phyloP scores from a whole-genome alignment of 2,797 vertebrate genomes.

The Enteromius unitaeniatus region DNA sequence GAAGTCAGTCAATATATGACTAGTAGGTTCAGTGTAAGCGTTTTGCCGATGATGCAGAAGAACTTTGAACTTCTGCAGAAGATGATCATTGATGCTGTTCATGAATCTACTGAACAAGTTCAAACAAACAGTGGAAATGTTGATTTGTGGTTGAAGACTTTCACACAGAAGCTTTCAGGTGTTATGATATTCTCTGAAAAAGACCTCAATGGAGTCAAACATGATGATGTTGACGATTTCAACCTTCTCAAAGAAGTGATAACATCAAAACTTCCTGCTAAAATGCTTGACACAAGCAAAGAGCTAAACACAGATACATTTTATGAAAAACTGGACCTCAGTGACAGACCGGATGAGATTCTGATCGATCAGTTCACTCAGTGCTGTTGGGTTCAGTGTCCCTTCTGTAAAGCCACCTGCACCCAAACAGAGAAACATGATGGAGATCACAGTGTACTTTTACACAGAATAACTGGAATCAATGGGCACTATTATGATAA shows the following conservation, averaged over 20 bases:
- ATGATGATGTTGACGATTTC: constrained; percentile 1
- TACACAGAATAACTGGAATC: background rate
- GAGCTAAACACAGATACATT: background rate
- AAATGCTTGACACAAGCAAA: background rate
- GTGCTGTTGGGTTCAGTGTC: constrained; percentile 49
- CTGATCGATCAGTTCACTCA: constrained; percentile 41
- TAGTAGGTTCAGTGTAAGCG: background rate
- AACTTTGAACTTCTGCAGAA: constrained; percentile 49
- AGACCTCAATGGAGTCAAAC: background rate
- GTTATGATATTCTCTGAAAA: constrained; percentile 7
- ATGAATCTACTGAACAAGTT: background rate
- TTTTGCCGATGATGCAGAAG: constrained; percentile 45
- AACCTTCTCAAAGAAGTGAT: background rate
- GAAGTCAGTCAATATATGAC: constrained; percentile 22
- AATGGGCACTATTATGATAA: background rate
- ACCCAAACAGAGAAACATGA: background rate
- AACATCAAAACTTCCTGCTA: background rate
- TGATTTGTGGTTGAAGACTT: constrained; percentile 15
- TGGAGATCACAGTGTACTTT: constrained; percentile 7
- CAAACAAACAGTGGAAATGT: background rate
- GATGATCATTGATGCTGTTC: constrained; percentile 54
- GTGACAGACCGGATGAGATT: constrained; percentile 42
- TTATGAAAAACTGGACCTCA: background rate
- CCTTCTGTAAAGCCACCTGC: constrained; percentile 45
- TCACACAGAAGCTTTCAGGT: constrained; percentile 29